Evolutionary conservation across 2,113 vertebrate genomes (phyloP).

Genomic region (Verasper variegatus): DNA sequence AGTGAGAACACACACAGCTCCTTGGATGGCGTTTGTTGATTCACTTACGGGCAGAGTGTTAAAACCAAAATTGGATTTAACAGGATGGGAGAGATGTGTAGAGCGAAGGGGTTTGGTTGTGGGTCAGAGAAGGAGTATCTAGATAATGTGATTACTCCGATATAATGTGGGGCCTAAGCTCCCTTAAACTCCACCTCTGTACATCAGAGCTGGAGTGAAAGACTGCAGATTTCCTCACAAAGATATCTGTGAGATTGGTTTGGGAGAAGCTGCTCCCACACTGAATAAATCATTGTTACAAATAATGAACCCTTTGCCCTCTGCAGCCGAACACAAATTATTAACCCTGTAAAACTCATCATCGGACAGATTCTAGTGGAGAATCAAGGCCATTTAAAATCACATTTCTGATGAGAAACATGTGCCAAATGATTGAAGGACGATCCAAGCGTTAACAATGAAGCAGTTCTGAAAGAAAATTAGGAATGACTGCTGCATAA

Average conservation of each 20-base stretch:
- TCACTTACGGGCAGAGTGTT: constrained; percentile 51
- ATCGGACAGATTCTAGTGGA: constrained; percentile 20
- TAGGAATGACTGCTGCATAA: not conserved
- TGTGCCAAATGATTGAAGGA: not conserved
- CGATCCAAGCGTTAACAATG: not conserved
- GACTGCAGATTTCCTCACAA: constrained; percentile 66
- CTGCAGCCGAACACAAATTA: constrained; percentile 23
- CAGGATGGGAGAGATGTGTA: constrained; percentile 48
- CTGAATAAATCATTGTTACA: constrained; percentile 59
- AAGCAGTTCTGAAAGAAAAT: not conserved
- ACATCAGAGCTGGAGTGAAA: constrained; percentile 37
- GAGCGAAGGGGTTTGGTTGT: constrained; percentile 22
- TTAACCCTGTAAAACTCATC: constrained; percentile 38
- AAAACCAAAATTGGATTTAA: constrained; percentile 67
- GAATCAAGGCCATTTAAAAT: not conserved
- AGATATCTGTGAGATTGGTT: constrained; percentile 66
- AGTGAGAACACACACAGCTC: constrained; percentile 31
- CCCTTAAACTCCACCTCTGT: constrained; percentile 52
- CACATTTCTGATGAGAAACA: not conserved
- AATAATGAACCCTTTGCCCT: constrained; percentile 21
- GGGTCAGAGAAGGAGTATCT: constrained; percentile 53
- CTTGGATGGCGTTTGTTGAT: constrained; percentile 47
- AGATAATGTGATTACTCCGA: constrained; percentile 70
- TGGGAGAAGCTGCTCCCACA: constrained; percentile 58
- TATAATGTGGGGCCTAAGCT: constrained; percentile 62